Evolutionary conservation across 2,888 invertebrate species (phyloP), one percentile per base, ranked within the genome.

Genomic region (Eupeodes luniger): DNA sequence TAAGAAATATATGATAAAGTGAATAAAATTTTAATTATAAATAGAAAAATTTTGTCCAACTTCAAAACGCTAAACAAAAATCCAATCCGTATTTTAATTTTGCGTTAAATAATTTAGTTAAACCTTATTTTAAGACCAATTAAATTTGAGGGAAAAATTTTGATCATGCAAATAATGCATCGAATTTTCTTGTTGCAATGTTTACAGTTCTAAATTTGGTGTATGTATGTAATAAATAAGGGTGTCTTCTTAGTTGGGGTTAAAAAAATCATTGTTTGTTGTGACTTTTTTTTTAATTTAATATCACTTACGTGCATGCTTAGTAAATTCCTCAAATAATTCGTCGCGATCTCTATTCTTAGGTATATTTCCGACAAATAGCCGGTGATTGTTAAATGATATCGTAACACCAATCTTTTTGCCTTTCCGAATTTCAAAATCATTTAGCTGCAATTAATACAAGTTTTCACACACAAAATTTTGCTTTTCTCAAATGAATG

Each of bases 301-400:
- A 90, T 91, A 92, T 92, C 93, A 98, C 98, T 98, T 98, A 98
- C 98, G 98, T 97, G 98, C 98, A 96, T 98, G 97, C 96, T 98
- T 98, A 96, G 97, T 96, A 97, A 99, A 98, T 96, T 99, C 98
- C 96, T 98, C 98, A 96, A 97, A 97, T 96, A 99, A 98, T 96
- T 98, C 98, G 95, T 98, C 98, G 96, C 97, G 98, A 96, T 98
- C 98, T 96, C 98, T 98, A 97, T 98, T 98, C 97, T 99, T 99
- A 96, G 99, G 98, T 96, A 99, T 98, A 98, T 99, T 99, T 95
- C 98, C 99, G 96, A 99, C 98, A 98, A 98, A 99, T 96, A 99
- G 97, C 96, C 98, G 98, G 96, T 98, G 98, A 97, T 99, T 99
- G 97, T 99, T 98, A 97, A 98, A 98, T 96, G 98, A 99, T 96